These are phyloP conservation scores for Pseudococcus longispinus DNA, from an alignment of 2,888 invertebrate species.

Conservation along the genomic window DNA sequence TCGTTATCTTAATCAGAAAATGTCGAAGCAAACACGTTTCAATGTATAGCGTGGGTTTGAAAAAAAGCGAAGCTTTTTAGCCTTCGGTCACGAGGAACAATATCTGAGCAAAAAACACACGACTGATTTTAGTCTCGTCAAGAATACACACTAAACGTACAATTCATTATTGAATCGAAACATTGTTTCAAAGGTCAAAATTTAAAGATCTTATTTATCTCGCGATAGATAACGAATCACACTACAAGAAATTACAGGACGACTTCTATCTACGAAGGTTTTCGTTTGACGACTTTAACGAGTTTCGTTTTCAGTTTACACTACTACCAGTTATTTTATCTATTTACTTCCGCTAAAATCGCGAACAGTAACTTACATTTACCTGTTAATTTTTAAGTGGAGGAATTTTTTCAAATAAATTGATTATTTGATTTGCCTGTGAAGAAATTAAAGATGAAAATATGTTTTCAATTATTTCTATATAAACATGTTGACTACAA, in stretches of 20 bases:
- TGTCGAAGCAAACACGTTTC: background rate
- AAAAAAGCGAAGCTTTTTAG: background rate
- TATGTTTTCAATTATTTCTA: background rate
- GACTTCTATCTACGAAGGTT: background rate
- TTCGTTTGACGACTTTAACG: too few species aligned
- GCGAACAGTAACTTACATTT: too few species aligned
- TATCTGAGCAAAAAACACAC: background rate
- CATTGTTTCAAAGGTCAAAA: constrained; percentile 40
- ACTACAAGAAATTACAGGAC: background rate
- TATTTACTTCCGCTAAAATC: too few species aligned
- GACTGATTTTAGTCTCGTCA: background rate
- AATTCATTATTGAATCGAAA: background rate
- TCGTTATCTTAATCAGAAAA: constrained; percentile 35
- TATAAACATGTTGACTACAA: background rate
- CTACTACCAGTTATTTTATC: too few species aligned
- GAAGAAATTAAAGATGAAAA: background rate
- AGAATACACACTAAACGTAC: background rate
- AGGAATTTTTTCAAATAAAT: background rate
- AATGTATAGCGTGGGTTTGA: background rate
- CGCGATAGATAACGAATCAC: background rate
- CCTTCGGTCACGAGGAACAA: background rate
- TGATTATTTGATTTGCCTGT: background rate
- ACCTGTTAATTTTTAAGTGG: too few species aligned
- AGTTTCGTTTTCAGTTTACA: background rate
- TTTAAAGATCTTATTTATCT: constrained; percentile 36